Percentiles rank a stretch among this genome's conserved stretches.
These are phyloP conservation scores for Thaleichthys pacificus DNA, from an alignment of 2,797 vertebrate genomes.

Conservation along the genomic window DNA sequence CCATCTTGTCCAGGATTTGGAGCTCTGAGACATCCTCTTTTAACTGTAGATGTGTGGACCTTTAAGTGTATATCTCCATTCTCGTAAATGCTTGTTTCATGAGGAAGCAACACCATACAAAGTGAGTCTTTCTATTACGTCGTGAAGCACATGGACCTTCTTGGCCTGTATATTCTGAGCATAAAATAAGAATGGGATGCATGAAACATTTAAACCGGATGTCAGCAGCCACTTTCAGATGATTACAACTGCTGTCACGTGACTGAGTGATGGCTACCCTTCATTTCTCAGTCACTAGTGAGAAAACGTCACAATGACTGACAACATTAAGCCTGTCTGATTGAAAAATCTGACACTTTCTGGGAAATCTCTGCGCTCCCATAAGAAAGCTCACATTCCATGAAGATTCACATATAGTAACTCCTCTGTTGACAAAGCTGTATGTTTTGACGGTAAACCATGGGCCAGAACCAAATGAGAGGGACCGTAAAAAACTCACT, in stretches of 20 bases:
- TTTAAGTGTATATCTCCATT: too few relatives aligned
- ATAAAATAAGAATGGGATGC: too few relatives aligned
- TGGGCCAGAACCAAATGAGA: neutral
- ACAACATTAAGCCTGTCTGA: neutral
- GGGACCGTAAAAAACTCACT: neutral
- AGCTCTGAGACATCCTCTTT: too few relatives aligned
- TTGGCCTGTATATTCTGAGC: too few relatives aligned
- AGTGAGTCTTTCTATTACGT: too few relatives aligned
- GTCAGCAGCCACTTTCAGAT: neutral
- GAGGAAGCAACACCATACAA: too few relatives aligned
- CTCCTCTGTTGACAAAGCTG: slow-evolving; percentile 5
- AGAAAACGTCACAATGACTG: neutral
- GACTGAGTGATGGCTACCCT: neutral
- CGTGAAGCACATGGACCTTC: too few relatives aligned
- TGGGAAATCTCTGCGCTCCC: neutral
- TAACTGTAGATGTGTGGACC: too few relatives aligned
- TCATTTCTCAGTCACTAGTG: neutral
- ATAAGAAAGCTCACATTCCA: neutral
- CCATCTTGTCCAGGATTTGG: too few relatives aligned
- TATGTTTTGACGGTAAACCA: neutral
- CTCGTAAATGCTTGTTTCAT: too few relatives aligned
- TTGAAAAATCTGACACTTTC: neutral
- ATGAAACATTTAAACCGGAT: too few relatives aligned
- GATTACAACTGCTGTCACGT: neutral
- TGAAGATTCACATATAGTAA: too few relatives aligned